Conservation (phyloP, 2,797 vertebrate species). For the Microchirus variegatus region DNA sequence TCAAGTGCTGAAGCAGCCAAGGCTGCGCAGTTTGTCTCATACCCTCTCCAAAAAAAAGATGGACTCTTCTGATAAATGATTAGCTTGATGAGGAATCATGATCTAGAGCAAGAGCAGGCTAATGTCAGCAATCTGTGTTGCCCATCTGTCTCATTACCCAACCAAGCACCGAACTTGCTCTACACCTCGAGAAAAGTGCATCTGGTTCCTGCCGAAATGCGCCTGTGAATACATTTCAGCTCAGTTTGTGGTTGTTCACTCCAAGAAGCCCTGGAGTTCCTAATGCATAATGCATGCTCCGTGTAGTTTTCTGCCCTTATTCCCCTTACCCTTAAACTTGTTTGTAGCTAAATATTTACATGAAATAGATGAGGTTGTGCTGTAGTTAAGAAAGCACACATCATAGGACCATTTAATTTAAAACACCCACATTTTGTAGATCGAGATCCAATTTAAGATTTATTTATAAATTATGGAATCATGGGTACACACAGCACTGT, state of each 20-base stretch:
- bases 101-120: constrained; percentile 78
- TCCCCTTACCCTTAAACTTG: constrained; percentile 36
- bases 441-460: not conserved
- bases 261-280: constrained; percentile 20
- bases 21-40: constrained; percentile 71
- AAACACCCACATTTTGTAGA: too few relatives aligned
- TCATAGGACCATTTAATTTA: constrained; percentile 9
- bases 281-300: constrained; percentile 40
- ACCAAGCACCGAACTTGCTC: constrained; percentile 45
- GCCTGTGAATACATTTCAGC: constrained; percentile 42
- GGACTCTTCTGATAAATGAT: constrained; percentile 77
- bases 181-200: constrained; percentile 34
- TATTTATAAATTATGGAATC: not conserved
- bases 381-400: constrained; percentile 14
- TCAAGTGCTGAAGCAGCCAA: constrained; percentile 66
- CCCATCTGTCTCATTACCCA: constrained; percentile 77
- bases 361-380: constrained; percentile 7
- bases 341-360: constrained; percentile 34
- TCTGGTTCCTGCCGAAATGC: constrained; percentile 26
- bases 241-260: constrained; percentile 21
- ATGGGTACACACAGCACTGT: not conserved
- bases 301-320: constrained; percentile 29
- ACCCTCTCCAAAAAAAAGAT: constrained; percentile 62
- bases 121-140: constrained; percentile 80
- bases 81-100: constrained; percentile 80